Base-by-base conservation (phyloP, 2,797 vertebrate species). In the Octomys mimax region DNA sequence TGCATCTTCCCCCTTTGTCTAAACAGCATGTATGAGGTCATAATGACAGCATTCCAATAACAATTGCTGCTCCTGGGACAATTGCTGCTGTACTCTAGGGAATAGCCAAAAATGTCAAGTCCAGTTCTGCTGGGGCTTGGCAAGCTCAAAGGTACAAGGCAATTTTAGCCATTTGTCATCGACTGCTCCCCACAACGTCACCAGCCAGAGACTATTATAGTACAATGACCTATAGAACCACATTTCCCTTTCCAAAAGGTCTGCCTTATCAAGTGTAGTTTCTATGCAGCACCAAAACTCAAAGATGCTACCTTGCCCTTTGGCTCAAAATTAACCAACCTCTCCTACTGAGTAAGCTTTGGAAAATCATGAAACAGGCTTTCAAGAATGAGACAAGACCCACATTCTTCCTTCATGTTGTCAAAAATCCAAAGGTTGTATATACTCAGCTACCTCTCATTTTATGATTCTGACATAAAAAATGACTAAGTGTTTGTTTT, bases 161-260 rank as follows among this genome's bases (percentile, higher is more conserved):
- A 18, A 70, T 46, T 78, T 95, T 66, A 91, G 73, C 66, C 61
- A 79, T 91, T 26, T 66, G 62, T 68, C 89, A 73, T 80, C 86
- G 12, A 57, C 54, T 28, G 86, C 71, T 80, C 88, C 92, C 91
- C 46, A 36, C 46, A 59, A 86, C 2, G 49, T 80, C 94, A 86
- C 42, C 54, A 93, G 73, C 80, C 71, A 10, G 9, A 0, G n/a
- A 82, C 24, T n/a, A 11, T 42, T 62, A 62, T 6, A 57, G 39
- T 92, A 91, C 52, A 88, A 64, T 66, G 10, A 18, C n/a, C 66
- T 21, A 18, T 16, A 31, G 18, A 26, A 39, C 71, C 14, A 77
- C 31, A 4, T 33, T 24, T 91, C 78, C 42, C 70, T 71, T 18
- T 49, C 89, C 54, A 80, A 75, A 52, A n/a, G 24, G 0, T 64